A percentile compares a stretch with the other conserved stretches of the same genome.
Evolutionary conservation across 64 coral and sea anemone genomes (phyloP).

Genomic region (Pocillopora damicornis): DNA sequence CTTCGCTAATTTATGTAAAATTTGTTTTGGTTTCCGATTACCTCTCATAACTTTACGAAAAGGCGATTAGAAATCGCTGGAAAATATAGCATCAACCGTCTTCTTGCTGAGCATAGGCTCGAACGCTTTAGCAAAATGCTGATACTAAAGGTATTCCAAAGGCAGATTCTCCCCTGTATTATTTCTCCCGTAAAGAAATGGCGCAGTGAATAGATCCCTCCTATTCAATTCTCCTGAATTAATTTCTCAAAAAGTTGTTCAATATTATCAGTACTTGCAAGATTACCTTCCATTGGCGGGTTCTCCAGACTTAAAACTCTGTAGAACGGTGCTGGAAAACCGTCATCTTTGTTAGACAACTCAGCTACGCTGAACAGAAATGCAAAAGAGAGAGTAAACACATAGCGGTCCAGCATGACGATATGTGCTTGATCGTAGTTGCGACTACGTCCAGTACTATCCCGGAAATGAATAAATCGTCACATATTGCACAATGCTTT

Average conservation of each 20-base stretch:
- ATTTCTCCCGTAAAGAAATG: too few species aligned
- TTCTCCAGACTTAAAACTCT: conserved; percentile 33
- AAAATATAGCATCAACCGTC: too few species aligned
- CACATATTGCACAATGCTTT: not conserved
- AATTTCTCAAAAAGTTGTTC: not conserved
- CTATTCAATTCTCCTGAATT: too few species aligned
- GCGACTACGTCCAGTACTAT: not conserved
- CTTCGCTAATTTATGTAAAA: too few species aligned
- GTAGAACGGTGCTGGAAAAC: conserved; percentile 50
- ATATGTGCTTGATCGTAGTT: not conserved
- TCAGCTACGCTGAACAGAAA: not conserved
- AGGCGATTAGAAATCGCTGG: too few species aligned
- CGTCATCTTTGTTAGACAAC: not conserved
- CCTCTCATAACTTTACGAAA: too few species aligned
- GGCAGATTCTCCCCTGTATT: too few species aligned
- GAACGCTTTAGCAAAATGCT: too few species aligned
- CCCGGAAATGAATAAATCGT: not conserved
- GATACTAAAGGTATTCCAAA: too few species aligned
- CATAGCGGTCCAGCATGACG: not conserved
- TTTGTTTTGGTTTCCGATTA: too few species aligned
- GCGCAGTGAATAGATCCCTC: too few species aligned
- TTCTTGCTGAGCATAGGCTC: too few species aligned
- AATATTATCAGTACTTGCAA: not conserved
- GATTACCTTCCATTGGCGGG: conserved; percentile 59
- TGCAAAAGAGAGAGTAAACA: not conserved